These are phyloP conservation scores for Sylvietta virens DNA, from an alignment of 2,113 vertebrate species.

Conservation along the genomic window DNA sequence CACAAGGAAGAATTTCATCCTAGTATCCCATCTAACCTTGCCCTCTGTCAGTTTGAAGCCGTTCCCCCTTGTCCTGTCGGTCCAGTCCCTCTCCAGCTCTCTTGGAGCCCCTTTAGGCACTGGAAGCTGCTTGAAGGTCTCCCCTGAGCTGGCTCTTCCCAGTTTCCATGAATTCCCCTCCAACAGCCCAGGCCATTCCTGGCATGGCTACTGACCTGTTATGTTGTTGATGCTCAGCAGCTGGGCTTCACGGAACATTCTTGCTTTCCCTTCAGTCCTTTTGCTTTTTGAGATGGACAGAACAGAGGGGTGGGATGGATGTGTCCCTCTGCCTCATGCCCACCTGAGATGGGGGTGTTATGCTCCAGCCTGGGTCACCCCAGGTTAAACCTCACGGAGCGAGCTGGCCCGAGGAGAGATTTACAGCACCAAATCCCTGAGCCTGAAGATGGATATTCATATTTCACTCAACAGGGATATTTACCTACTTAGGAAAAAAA, in stretches of 20 bases:
- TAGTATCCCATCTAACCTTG: background rate
- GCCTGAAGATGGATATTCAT: slow-evolving; percentile 49
- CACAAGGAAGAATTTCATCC: background rate
- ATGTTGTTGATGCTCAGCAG: background rate
- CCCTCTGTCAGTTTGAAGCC: background rate
- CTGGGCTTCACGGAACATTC: background rate
- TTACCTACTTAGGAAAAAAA: slow-evolving; percentile 45
- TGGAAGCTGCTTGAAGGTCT: background rate
- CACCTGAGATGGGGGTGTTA: background rate
- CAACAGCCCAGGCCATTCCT: rapidly evolving
- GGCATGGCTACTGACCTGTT: rapidly evolving
- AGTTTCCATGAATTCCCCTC: background rate
- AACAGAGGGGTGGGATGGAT: background rate
- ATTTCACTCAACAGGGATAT: slow-evolving; percentile 45
- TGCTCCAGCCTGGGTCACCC: background rate
- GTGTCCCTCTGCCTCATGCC: background rate
- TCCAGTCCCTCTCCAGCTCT: background rate
- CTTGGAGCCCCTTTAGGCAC: background rate
- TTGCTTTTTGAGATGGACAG: background rate
- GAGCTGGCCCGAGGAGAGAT: background rate
- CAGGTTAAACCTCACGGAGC: background rate
- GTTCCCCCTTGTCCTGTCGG: background rate
- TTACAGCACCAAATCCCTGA: slow-evolving; percentile 52
- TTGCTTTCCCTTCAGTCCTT: background rate
- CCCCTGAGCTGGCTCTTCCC: background rate